Evolutionary conservation across 2,113 vertebrate genomes (phyloP).

Genomic region (Ascaphus truei): DNA sequence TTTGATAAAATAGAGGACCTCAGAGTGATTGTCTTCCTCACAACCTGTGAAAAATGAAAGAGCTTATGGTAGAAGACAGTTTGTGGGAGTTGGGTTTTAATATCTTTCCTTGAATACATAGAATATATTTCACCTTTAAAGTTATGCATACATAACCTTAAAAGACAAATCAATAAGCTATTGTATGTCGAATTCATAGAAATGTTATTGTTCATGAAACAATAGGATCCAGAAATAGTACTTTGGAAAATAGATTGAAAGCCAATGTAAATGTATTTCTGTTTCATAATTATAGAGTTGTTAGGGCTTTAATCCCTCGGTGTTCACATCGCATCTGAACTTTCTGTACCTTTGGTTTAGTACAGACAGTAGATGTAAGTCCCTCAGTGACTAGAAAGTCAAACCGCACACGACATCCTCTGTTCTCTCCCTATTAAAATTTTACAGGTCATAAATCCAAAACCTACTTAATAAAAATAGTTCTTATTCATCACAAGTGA

Average conservation of each 20-base stretch:
- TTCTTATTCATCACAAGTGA: conserved; percentile 93
- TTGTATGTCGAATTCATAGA: too few relatives aligned
- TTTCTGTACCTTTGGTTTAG: conserved; percentile 81
- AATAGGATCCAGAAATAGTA: neutral
- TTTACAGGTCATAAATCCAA: conserved; percentile 99
- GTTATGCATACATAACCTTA: too few relatives aligned
- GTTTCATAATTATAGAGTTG: conserved; percentile 25
- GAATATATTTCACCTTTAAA: too few relatives aligned
- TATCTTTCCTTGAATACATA: too few relatives aligned
- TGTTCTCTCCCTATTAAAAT: conserved; percentile 94
- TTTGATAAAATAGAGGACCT: too few relatives aligned
- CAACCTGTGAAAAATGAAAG: too few relatives aligned
- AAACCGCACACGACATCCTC: conserved; percentile 83
- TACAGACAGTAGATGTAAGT: conserved; percentile 81
- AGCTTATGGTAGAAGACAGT: too few relatives aligned
- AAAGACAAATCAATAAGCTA: too few relatives aligned
- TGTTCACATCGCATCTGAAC: conserved; percentile 60
- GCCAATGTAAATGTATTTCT: conserved; percentile 20
- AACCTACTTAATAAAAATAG: conserved; percentile 94
- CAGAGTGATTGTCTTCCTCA: too few relatives aligned
- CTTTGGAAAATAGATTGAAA: conserved; percentile 7
- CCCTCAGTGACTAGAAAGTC: conserved; percentile 85
- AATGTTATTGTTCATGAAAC: neutral
- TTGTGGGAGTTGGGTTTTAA: too few relatives aligned
- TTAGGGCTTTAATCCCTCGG: conserved; percentile 58